A percentile compares a stretch with the other conserved stretches of the same genome.
Conservation (phyloP, 2,888 invertebrate species). For the Eurois occulta region DNA sequence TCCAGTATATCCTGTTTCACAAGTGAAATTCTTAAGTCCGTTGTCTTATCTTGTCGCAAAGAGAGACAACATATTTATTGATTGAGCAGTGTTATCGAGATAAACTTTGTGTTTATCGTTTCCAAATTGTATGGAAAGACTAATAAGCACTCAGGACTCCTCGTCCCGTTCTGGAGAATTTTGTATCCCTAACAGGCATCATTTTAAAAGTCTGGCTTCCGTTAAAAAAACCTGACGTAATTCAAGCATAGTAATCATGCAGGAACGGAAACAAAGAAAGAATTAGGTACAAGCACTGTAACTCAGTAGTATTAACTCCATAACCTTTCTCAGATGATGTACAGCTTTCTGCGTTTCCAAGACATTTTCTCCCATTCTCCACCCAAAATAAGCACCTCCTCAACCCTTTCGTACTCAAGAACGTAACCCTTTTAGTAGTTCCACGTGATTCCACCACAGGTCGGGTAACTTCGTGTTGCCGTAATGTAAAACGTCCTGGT, state of each 20-base stretch:
- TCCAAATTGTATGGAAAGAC: too few species aligned
- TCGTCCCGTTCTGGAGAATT: too few species aligned
- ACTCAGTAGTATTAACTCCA: background rate
- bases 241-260: background rate
- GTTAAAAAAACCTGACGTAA: background rate
- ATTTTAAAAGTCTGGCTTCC: too few species aligned
- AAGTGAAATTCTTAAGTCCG: background rate
- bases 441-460: conserved; percentile 66
- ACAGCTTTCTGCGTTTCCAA: background rate
- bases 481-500: conserved; percentile 72
- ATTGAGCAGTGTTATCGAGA: too few species aligned
- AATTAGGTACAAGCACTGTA: background rate
- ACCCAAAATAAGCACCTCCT: conserved; percentile 17
- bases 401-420: conserved; percentile 38
- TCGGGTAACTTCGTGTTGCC: conserved; percentile 64
- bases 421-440: conserved; percentile 66
- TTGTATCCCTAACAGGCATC: too few species aligned
- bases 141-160: too few species aligned
- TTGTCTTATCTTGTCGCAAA: background rate
- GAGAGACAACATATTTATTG: too few species aligned
- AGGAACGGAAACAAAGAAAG: background rate
- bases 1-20: background rate
- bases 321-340: background rate
- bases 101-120: too few species aligned
- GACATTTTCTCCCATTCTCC: background rate